These are phyloP conservation scores for Eupithecia abbreviata DNA, from an alignment of 2,888 invertebrate species.

Conservation along the genomic window DNA sequence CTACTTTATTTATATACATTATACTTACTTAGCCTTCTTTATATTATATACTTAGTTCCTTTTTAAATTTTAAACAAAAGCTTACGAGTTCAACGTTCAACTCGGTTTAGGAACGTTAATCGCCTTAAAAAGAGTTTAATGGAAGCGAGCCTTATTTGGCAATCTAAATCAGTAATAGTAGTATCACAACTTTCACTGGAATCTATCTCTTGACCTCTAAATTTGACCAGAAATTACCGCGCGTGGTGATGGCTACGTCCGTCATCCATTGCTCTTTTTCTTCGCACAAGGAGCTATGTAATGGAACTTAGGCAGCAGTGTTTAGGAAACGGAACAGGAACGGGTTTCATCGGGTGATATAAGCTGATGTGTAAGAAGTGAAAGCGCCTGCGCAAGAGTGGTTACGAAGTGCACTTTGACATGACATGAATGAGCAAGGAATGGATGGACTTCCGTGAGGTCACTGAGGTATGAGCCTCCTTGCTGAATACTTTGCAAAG, in stretches of 20 bases:
- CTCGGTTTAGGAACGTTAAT: background rate
- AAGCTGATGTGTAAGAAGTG: conserved; percentile 47
- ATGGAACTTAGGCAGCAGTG: conserved; percentile 39
- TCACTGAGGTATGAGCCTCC: background rate
- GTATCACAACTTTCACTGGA: conserved; percentile 59
- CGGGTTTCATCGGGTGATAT: conserved; percentile 44
- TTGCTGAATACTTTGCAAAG: background rate
- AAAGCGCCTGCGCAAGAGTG: conserved; percentile 44
- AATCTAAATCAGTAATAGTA: conserved; percentile 9
- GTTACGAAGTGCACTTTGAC: conserved; percentile 46
- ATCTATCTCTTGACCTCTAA: conserved; percentile 61
- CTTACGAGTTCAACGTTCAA: background rate
- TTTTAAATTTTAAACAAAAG: background rate
- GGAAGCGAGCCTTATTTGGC: background rate
- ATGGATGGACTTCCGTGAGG: background rate
- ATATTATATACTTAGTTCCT: too few species aligned
- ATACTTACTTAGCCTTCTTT: too few species aligned
- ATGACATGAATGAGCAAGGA: conserved; percentile 14
- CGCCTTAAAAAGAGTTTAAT: background rate
- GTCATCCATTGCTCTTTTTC: conserved; percentile 40
- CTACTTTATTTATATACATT: background rate
- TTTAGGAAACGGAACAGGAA: conserved; percentile 45
- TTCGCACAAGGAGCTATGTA: conserved; percentile 28
- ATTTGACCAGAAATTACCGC: conserved; percentile 36
- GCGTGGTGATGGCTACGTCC: conserved; percentile 30